Evolutionary conservation across 2,113 vertebrate genomes (phyloP).

Genomic region (Polypterus senegalus): DNA sequence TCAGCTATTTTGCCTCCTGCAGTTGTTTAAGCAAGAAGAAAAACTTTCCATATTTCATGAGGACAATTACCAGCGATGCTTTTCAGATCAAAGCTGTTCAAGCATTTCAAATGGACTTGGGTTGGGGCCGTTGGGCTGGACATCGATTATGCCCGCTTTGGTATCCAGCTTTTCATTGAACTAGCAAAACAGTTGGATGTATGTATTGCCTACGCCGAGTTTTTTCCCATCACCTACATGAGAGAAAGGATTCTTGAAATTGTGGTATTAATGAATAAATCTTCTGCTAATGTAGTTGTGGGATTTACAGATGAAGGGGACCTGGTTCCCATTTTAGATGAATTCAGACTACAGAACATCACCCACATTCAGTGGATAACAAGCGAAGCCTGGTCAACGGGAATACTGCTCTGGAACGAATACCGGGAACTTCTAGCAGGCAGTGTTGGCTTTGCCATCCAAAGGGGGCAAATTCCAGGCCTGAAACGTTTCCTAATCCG

Average conservation of each 20-base stretch:
- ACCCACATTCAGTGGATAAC: too few species aligned
- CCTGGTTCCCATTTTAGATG: background rate
- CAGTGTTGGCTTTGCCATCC: too few species aligned
- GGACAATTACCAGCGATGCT: conserved; percentile 11
- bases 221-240: conserved; percentile 1
- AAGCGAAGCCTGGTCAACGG: too few species aligned
- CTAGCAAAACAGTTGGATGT: conserved; percentile 1
- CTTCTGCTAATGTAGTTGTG: conserved; percentile 5
- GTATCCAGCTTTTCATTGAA: conserved; percentile 6
- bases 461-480: too few species aligned
- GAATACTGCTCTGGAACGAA: too few species aligned
- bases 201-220: conserved; percentile 1
- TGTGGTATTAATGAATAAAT: conserved; percentile 1
- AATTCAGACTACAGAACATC: too few species aligned
- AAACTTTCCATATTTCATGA: conserved; percentile 11
- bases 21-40: conserved; percentile 4
- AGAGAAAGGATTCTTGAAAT: conserved; percentile 5
- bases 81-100: conserved; percentile 9
- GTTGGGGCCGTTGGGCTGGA: conserved; percentile 5
- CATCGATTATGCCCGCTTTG: conserved; percentile 9
- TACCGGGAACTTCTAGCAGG: too few species aligned
- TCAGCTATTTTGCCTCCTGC: conserved; percentile 11
- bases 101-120: conserved; percentile 12
- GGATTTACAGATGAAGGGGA: conserved; percentile 10
- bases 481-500: too few species aligned